Evolutionary conservation across 2,888 invertebrate genomes (phyloP).

Genomic region (Didymodactylos carnosus): DNA sequence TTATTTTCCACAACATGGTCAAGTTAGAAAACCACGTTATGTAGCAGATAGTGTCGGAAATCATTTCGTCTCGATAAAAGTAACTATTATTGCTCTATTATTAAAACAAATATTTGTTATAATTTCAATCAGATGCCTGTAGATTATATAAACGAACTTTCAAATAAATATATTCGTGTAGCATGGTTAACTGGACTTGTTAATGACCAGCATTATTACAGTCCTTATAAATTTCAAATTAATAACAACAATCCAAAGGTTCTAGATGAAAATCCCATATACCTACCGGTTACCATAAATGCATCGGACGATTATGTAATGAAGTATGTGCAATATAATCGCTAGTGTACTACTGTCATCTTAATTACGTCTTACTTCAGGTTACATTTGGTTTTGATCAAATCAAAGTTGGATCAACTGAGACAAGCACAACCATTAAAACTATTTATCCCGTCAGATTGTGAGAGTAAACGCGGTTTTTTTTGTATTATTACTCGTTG

Average conservation of each 20-base stretch:
- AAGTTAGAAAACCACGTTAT: background rate
- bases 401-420: background rate
- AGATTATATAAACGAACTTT: background rate
- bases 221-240: background rate
- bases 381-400: background rate
- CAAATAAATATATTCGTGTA: background rate
- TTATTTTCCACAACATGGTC: background rate
- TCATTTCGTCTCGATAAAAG: background rate
- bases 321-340: too few species aligned
- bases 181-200: background rate
- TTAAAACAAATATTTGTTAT: background rate
- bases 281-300: background rate
- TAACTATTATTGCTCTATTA: background rate
- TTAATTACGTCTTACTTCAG: background rate
- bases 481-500: too few species aligned
- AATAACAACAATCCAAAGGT: background rate
- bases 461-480: too few species aligned
- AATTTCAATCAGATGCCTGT: background rate
- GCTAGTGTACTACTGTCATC: too few species aligned
- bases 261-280: background rate
- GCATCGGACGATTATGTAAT: background rate
- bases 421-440: background rate
- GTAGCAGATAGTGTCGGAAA: background rate
- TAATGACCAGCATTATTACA: background rate
- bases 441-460: too few species aligned